phyloP scores from a whole-genome alignment of 2,113 vertebrate genomes.

The Grammomys surdaster region DNA sequence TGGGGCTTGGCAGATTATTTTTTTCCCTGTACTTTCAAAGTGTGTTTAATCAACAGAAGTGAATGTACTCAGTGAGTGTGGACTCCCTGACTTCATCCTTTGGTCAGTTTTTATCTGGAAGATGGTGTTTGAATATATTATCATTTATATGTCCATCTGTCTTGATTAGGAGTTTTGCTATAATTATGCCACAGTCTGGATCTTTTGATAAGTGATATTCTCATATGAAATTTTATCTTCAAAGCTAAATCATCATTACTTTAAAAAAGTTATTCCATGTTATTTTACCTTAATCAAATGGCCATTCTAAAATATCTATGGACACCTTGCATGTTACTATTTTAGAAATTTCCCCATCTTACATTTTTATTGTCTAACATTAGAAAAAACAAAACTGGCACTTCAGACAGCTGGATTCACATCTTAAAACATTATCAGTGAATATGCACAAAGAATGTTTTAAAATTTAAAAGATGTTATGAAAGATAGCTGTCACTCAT shows the following conservation, averaged over 20 bases:
- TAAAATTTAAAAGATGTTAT: background rate
- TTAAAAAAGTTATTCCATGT: background rate
- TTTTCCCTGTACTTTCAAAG: background rate
- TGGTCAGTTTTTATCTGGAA: background rate
- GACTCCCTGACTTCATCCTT: background rate
- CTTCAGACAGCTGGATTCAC: slow-evolving; percentile 1
- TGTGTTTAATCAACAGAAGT: background rate
- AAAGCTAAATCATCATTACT: background rate
- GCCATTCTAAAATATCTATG: slow-evolving; percentile 16
- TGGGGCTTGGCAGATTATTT: background rate
- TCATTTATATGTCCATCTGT: background rate
- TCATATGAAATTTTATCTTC: background rate
- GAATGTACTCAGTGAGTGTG: background rate
- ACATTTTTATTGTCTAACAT: background rate
- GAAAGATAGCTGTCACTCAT: background rate
- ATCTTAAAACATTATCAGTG: background rate
- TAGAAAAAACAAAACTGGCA: background rate
- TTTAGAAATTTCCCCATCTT: background rate
- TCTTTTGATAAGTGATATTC: background rate
- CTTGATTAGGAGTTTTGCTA: background rate
- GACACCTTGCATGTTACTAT: background rate
- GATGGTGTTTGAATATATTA: background rate
- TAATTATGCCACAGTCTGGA: background rate
- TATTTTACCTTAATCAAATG: slow-evolving; percentile 31
- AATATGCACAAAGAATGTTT: background rate